Base-by-base conservation (phyloP, 2,888 invertebrate genomes). In the Notodonta dromedarius region DNA sequence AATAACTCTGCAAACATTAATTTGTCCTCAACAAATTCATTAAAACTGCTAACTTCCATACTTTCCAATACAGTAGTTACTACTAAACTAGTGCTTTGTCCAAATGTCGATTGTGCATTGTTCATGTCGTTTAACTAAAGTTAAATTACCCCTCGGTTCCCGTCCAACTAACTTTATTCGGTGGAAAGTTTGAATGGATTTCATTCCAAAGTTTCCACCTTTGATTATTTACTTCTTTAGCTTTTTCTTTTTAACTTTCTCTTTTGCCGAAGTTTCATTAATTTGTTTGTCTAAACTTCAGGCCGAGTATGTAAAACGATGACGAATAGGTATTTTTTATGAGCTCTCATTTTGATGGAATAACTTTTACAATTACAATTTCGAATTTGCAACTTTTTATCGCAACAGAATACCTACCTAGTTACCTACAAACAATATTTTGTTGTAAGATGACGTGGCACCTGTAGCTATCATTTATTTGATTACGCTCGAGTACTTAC, bases 181-280 rank as follows among this genome's bases (percentile, higher is more conserved):
- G 80, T 75, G 79, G 78, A 82, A 88, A 89, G 79, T 88, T 88
- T 80, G 79, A 83, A 87, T 86, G 83, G 80, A 84, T 85, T 76
- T 88, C 79, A 84, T 87, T 87, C 79, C 73, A 79, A 89, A 90
- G 82, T 90, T 88, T 78, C 77, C 74, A 77, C 83, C 80, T 84
- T 81, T 83, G 82, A 85, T 86, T 89, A 87, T 87, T 84, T 82
- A 83, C 85, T 79, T 85, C 82, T 86, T 87, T 84, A 75, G 78
- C 80, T 84, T 83, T 80, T 80, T 77, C 79, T 74, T 84, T 87
- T 86, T 6, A 40, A 82, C 86, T 85, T 74, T 79, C 78, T 67
- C 85, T 82, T 85, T 85, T 79, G 63, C 59, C 35, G 8, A 74
- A 80, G 73, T 84, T 83, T 81, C 75, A 77, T 79, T 83, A 85